A percentile compares a stretch with the other conserved stretches of the same genome.
phyloP scores from a whole-genome alignment of 2,888 invertebrate species.

The Lepidochrysops patricia region DNA sequence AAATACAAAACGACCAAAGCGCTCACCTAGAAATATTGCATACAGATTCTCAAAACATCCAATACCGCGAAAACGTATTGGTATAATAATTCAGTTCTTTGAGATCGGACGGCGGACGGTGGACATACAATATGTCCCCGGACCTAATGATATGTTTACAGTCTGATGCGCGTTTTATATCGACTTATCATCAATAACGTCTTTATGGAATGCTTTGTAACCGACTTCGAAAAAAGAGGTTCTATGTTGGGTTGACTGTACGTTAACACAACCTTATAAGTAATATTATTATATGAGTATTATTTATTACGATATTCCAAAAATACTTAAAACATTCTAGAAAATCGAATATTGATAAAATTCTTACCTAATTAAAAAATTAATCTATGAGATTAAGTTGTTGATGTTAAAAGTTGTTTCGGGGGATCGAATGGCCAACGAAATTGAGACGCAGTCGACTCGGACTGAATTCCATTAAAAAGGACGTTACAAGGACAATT shows the following conservation, averaged over 20 bases:
- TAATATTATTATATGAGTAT: too few species aligned
- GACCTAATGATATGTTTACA: constrained; percentile 24
- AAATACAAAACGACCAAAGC: background rate
- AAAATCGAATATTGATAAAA: constrained; percentile 7
- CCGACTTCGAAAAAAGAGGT: too few species aligned
- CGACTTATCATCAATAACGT: constrained; percentile 1
- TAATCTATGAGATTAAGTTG: constrained; percentile 13
- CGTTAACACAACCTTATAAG: too few species aligned
- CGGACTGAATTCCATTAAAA: constrained; percentile 51
- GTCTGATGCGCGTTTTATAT: constrained; percentile 17
- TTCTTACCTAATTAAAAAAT: constrained; percentile 12
- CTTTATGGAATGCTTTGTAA: background rate
- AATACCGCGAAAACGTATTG: constrained; percentile 22
- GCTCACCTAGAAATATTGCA: too few species aligned
- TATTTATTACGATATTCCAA: too few species aligned
- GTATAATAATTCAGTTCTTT: constrained; percentile 25
- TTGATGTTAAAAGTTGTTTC: constrained; percentile 3
- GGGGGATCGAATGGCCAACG: constrained; percentile 18
- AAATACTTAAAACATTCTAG: background rate
- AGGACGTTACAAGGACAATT: constrained; percentile 24
- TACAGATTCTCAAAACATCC: constrained; percentile 18
- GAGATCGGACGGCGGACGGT: constrained; percentile 18
- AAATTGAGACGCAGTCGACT: constrained; percentile 48
- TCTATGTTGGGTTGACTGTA: too few species aligned
- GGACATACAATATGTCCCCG: constrained; percentile 20